These are phyloP conservation scores for Merluccius polli DNA, from an alignment of 2,797 vertebrate species.

Conservation along the genomic window DNA sequence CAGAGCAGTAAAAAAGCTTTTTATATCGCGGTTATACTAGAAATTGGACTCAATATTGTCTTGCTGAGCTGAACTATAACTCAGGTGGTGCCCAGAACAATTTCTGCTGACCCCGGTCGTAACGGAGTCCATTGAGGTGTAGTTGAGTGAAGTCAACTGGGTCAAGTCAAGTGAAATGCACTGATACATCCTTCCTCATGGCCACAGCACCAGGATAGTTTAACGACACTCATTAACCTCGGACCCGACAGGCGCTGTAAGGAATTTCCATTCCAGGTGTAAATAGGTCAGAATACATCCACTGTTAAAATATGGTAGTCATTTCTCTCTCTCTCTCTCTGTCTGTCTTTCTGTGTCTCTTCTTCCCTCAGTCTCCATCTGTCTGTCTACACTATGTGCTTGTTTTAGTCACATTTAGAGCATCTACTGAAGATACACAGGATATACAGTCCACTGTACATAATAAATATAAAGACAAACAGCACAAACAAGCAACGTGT, in stretches of 20 bases:
- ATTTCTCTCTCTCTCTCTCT: neutral
- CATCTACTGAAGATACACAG: neutral
- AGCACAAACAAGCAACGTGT: neutral
- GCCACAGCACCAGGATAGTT: neutral
- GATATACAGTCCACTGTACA: neutral
- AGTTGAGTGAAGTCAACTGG: slow-evolving; percentile 1
- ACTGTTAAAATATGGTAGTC: neutral
- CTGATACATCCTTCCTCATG: neutral
- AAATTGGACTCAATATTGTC: slow-evolving; percentile 1
- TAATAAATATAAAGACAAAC: neutral
- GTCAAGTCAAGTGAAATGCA: neutral
- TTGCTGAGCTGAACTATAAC: neutral
- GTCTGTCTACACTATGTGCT: neutral
- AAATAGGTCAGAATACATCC: neutral
- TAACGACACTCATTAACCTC: neutral
- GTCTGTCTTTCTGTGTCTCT: neutral
- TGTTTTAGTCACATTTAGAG: neutral
- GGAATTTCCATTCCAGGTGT: neutral
- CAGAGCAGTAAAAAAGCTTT: neutral
- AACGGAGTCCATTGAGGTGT: neutral
- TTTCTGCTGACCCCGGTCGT: neutral
- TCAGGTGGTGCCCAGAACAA: neutral
- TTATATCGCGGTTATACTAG: neutral
- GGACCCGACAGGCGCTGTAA: neutral
- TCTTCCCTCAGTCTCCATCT: neutral